Evolutionary conservation across 2,888 invertebrate species (phyloP).

Genomic region (Neoitamus cyanurus): DNA sequence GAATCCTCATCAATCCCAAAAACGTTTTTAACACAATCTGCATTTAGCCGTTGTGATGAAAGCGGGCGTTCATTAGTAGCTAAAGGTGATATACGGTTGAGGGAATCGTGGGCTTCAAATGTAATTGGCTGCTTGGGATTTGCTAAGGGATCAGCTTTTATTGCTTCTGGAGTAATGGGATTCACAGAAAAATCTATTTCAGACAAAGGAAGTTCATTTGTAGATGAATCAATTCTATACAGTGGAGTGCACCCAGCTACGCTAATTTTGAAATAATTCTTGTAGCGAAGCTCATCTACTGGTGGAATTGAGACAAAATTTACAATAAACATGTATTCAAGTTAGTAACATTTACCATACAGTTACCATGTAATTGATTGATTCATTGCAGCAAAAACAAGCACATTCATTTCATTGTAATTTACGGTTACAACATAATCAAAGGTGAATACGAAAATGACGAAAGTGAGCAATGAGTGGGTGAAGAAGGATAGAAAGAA

Average conservation of each 20-base stretch:
- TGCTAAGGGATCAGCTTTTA: constrained; percentile 40
- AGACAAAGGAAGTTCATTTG: constrained; percentile 76
- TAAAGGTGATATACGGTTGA: constrained; percentile 64
- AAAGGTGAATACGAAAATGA: not conserved
- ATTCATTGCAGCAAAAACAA: constrained; percentile 49
- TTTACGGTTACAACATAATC: constrained; percentile 13
- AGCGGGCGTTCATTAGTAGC: constrained; percentile 66
- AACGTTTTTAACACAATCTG: constrained; percentile 58
- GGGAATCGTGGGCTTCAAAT: constrained; percentile 49
- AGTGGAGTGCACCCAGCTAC: constrained; percentile 61
- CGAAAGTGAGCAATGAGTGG: not conserved
- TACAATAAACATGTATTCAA: not conserved
- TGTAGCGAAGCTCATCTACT: constrained; percentile 47
- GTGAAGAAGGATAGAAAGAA: not conserved
- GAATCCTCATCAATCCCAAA: constrained; percentile 3
- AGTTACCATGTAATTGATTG: constrained; percentile 3
- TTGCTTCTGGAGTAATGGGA: constrained; percentile 61
- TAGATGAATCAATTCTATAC: constrained; percentile 70
- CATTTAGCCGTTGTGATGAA: constrained; percentile 51
- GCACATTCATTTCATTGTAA: constrained; percentile 47
- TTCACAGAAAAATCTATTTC: constrained; percentile 69
- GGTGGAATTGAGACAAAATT: not conserved
- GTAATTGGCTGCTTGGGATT: not conserved
- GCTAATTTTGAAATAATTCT: constrained; percentile 59
- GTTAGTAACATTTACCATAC: constrained; percentile 10